A percentile compares a stretch with the other conserved stretches of the same genome.
phyloP scores from a whole-genome alignment of 2,797 vertebrate genomes.

The Sciurus carolinensis region DNA sequence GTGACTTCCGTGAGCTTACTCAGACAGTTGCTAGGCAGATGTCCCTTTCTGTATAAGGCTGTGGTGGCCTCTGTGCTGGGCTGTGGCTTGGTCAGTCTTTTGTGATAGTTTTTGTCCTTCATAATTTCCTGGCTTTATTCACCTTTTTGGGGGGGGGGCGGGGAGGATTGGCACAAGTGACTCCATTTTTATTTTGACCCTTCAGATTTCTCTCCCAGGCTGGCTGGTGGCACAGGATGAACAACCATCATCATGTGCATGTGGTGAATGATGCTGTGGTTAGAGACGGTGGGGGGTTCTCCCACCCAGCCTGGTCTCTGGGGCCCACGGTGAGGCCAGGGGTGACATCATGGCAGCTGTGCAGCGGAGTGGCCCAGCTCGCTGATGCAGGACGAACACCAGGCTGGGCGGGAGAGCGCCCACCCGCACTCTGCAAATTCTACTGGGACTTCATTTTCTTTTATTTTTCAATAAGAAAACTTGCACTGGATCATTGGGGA shows the following conservation, averaged over 20 bases:
- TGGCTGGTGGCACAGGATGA: background rate
- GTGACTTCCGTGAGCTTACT: background rate
- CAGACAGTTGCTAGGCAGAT: background rate
- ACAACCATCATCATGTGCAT: rapidly evolving
- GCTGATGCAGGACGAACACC: no score
- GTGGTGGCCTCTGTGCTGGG: no score
- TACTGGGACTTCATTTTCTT: background rate
- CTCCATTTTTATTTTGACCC: background rate
- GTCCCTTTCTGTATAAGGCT: background rate
- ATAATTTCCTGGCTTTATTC: background rate
- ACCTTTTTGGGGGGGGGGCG: background rate
- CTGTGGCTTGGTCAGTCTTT: background rate
- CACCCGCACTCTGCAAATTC: background rate
- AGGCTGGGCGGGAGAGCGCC: background rate
- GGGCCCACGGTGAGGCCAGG: background rate
- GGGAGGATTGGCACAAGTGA: background rate
- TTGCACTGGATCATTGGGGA: rapidly evolving
- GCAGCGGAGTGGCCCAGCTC: background rate
- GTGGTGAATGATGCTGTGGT: rapidly evolving
- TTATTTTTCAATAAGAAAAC: background rate
- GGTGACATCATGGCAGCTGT: no score
- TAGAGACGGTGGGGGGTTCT: background rate
- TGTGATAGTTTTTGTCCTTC: no score
- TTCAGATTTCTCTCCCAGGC: background rate
- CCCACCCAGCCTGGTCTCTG: background rate